phyloP scores from a whole-genome alignment of 92 coral and sea anemone genomes.

The Zoanthus sociatus region DNA sequence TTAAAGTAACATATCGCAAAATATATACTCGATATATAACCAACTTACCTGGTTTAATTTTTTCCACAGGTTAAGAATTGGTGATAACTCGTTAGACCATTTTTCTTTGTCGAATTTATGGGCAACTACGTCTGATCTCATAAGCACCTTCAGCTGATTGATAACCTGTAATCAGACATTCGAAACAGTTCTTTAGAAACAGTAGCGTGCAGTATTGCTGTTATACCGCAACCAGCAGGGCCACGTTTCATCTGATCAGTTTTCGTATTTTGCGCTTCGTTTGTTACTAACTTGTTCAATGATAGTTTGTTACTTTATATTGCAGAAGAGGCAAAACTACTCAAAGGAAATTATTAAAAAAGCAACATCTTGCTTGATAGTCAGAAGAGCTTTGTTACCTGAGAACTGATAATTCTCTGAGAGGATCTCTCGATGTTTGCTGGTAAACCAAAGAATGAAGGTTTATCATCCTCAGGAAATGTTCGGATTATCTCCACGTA shows the following conservation, averaged over 20 bases:
- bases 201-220: background rate
- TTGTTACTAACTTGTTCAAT: background rate
- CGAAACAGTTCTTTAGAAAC: background rate
- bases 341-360: too few species aligned
- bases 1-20: background rate
- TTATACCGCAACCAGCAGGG: background rate
- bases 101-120: conserved; percentile 97
- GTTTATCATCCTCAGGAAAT: conserved; percentile 97
- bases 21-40: background rate
- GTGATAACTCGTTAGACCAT: conserved; percentile 96
- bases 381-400: conserved; percentile 58
- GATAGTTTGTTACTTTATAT: background rate
- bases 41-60: conserved; percentile 89
- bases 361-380: background rate
- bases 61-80: conserved; percentile 97
- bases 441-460: conserved; percentile 98
- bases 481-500: conserved; percentile 85
- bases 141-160: conserved; percentile 90
- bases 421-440: conserved; percentile 98
- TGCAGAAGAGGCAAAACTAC: background rate
- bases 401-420: conserved; percentile 96
- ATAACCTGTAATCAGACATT: conserved; percentile 73
- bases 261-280: background rate
- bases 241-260: too few species aligned
- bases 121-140: conserved; percentile 95